phyloP scores from a whole-genome alignment of 2,113 vertebrate genomes.

The Sarotherodon lohbergeri region DNA sequence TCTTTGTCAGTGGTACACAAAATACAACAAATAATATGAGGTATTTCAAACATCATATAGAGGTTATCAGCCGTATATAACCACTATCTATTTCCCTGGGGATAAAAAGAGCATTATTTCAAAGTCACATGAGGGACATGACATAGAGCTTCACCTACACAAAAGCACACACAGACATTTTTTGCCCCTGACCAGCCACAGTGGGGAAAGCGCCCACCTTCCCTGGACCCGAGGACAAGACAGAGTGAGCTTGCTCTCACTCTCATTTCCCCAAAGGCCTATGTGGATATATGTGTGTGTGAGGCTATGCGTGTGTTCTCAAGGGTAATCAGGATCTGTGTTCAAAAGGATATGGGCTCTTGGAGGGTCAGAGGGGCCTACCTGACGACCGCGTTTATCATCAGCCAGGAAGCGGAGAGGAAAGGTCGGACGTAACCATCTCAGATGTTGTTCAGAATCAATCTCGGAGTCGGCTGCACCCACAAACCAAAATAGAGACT shows the following conservation, averaged over 20 bases:
- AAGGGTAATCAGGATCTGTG: conserved; percentile 46
- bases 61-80: not conserved
- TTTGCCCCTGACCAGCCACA: not conserved
- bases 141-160: not conserved
- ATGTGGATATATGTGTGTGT: not conserved
- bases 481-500: conserved; percentile 15
- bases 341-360: conserved; percentile 35
- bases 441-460: conserved; percentile 47
- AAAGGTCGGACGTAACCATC: conserved; percentile 31
- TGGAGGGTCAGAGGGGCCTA: conserved; percentile 20
- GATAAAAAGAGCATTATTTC: conserved; percentile 5
- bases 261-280: conserved; percentile 31
- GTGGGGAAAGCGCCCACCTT: not conserved
- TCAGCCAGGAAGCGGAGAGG: conserved; percentile 32
- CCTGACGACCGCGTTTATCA: conserved; percentile 48
- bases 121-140: conserved; percentile 3
- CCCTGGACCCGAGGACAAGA: conserved; percentile 6
- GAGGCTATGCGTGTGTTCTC: not conserved
- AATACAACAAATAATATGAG: not conserved
- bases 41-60: not conserved
- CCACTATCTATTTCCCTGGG: not conserved
- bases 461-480: conserved; percentile 1
- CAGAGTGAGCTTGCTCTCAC: conserved; percentile 6
- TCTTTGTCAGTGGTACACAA: not conserved
- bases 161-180: not conserved